phyloP scores from a whole-genome alignment of 2,113 vertebrate genomes.

The Nibea albiflora region DNA sequence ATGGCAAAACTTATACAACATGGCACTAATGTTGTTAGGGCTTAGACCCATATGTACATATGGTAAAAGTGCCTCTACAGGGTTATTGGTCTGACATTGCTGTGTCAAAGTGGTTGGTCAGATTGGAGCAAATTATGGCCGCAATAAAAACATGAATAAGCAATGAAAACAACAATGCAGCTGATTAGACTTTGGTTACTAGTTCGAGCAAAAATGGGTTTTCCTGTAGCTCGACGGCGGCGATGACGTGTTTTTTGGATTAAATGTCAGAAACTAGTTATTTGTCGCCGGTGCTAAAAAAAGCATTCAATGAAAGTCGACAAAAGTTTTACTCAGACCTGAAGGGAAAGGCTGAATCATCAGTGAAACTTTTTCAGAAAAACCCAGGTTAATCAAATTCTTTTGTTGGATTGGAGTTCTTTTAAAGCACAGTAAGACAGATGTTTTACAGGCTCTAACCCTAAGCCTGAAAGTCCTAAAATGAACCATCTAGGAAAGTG shows the following conservation, averaged over 20 bases:
- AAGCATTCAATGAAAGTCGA: not conserved
- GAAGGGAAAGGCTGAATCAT: not conserved
- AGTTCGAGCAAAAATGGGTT: not conserved
- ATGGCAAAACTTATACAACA: not conserved
- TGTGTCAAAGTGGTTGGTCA: not conserved
- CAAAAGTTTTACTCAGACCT: not conserved
- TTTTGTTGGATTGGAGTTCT: not conserved
- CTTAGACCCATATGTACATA: not conserved
- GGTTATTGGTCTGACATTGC: not conserved
- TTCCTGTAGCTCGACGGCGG: not conserved
- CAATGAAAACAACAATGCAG: not conserved
- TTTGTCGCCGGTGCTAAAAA: not conserved
- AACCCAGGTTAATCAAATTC: not conserved
- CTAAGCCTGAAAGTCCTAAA: not conserved
- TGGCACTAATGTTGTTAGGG: too few relatives aligned
- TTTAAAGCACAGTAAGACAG: not conserved
- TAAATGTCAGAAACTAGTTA: not conserved
- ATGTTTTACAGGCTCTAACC: not conserved
- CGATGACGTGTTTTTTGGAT: not conserved
- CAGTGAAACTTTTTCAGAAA: not conserved
- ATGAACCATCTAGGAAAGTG: slow-evolving; percentile 5
- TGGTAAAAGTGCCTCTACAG: not conserved
- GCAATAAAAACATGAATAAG: not conserved
- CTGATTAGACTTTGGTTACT: not conserved
- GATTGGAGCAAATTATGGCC: not conserved